Evolutionary conservation across 2,797 vertebrate genomes (phyloP).

Genomic region (Mallotus villosus): DNA sequence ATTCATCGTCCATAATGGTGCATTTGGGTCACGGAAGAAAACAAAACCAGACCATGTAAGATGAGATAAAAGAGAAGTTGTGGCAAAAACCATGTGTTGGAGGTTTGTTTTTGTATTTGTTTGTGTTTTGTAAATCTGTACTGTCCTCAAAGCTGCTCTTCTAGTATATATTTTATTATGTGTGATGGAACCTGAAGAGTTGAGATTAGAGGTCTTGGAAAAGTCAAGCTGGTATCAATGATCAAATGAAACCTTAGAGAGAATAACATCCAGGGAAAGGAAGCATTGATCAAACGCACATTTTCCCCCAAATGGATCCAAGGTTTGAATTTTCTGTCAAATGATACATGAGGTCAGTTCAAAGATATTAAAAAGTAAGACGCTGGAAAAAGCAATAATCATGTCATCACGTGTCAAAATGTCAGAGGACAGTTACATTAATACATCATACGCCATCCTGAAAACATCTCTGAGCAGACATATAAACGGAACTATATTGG

Average conservation of each 20-base stretch:
- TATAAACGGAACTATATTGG: constrained; percentile 26
- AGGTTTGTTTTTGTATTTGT: neutral
- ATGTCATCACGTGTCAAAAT: constrained; percentile 40
- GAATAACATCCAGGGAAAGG: constrained; percentile 41
- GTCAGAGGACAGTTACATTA: constrained; percentile 40
- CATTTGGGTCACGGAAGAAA: no score
- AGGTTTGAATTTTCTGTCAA: constrained; percentile 25
- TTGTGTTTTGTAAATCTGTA: no score
- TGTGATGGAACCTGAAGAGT: neutral
- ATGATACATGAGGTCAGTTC: constrained; percentile 26
- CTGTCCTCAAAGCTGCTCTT: no score
- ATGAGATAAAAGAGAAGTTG: neutral
- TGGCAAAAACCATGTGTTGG: neutral
- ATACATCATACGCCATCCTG: constrained; percentile 21
- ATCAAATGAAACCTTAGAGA: constrained; percentile 37
- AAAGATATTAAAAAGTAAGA: constrained; percentile 34
- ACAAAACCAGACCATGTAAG: neutral
- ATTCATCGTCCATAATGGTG: constrained; percentile 40
- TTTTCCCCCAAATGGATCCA: constrained; percentile 31
- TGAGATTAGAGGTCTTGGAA: neutral
- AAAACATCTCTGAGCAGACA: constrained; percentile 27
- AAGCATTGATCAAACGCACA: constrained; percentile 36
- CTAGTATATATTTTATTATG: no score
- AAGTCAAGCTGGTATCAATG: constrained; percentile 23
- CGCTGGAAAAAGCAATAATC: constrained; percentile 46